Base-by-base conservation (phyloP, 2,113 vertebrate species). In the Festucalex cinctus region DNA sequence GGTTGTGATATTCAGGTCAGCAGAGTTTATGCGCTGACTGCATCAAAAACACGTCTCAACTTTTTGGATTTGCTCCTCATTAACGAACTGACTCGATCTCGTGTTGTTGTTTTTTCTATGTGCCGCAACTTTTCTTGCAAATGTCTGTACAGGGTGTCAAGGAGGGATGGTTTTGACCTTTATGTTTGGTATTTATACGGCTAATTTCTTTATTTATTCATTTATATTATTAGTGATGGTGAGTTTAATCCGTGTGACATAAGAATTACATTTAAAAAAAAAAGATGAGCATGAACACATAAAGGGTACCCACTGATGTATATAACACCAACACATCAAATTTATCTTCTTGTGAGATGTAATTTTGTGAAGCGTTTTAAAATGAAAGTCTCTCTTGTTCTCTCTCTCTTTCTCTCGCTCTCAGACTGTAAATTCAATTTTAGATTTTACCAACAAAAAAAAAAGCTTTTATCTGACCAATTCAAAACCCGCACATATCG, bases 111-210 rank as follows among this genome's bases (percentile, higher is more conserved):
- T n/a, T 82, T 32, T 86, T 85, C 24, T 68, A n/a, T n/a, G 77
- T 83, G 70, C 69, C 77, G 72, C 53, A 54, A 69, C 76, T 73
- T 69, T 78, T 77, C 69, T 80, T 76, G 71, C 63, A 74, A 75
- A 74, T 84, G 74, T 88, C 60, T 84, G 81, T 73, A 68, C 54
- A 72, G 68, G 68, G 71, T 81, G 72, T 86, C 72, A 63, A 76
- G 63, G 80, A 75, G 74, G 67, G 73, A 72, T 84, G 75, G 73
- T 54, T 86, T 85, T 78, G 69, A 76, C 58, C 71, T 82, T 82
- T 90, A 68, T 76, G 72, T 83, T 91, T 80, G 88, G 75, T 91
- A 88, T 89, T 89, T 88, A 85, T 83, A 87, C 85, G 84, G 72
- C 64, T 65, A 75, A 83, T 79, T 83, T 74, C 65, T 81, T 90